These are phyloP conservation scores for Mormyrus iriodes DNA, from an alignment of 2,113 vertebrate genomes.

Conservation along the genomic window DNA sequence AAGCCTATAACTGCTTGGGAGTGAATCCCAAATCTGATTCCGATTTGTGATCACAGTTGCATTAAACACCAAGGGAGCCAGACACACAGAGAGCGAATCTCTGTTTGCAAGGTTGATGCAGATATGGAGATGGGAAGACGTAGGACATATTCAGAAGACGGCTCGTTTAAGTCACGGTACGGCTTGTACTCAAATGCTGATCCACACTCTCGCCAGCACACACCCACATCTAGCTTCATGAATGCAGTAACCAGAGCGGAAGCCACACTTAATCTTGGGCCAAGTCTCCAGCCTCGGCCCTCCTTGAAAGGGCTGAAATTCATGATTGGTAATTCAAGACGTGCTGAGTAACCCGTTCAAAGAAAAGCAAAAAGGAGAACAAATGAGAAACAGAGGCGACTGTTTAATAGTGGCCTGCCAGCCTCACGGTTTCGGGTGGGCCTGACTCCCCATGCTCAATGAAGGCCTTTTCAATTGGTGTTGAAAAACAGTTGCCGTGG, in stretches of 20 bases:
- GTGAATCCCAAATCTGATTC: not conserved
- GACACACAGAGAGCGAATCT: slow-evolving; percentile 21
- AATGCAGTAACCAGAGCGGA: slow-evolving; percentile 52
- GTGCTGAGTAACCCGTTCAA: slow-evolving; percentile 63
- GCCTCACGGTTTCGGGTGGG: slow-evolving; percentile 57
- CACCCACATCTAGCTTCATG: slow-evolving; percentile 3
- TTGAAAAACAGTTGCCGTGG: slow-evolving; percentile 68
- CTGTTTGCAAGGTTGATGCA: not conserved
- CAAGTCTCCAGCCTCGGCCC: slow-evolving; percentile 59
- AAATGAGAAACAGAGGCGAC: slow-evolving; percentile 53
- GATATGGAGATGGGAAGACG: not conserved
- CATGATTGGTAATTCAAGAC: slow-evolving; percentile 66
- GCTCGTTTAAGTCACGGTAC: not conserved
- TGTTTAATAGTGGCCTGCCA: slow-evolving; percentile 67
- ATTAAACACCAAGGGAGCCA: not conserved
- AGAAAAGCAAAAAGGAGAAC: slow-evolving; percentile 33
- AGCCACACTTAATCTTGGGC: slow-evolving; percentile 53
- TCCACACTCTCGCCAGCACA: slow-evolving; percentile 35
- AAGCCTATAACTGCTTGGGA: not conserved
- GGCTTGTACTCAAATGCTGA: slow-evolving; percentile 36
- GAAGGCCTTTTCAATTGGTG: slow-evolving; percentile 60
- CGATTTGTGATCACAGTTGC: not conserved
- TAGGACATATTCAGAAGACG: slow-evolving; percentile 21
- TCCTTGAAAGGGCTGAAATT: slow-evolving; percentile 62
- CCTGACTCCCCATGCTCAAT: slow-evolving; percentile 60